phyloP scores from a whole-genome alignment of 2,113 vertebrate genomes.

The Urocitellus parryii region DNA sequence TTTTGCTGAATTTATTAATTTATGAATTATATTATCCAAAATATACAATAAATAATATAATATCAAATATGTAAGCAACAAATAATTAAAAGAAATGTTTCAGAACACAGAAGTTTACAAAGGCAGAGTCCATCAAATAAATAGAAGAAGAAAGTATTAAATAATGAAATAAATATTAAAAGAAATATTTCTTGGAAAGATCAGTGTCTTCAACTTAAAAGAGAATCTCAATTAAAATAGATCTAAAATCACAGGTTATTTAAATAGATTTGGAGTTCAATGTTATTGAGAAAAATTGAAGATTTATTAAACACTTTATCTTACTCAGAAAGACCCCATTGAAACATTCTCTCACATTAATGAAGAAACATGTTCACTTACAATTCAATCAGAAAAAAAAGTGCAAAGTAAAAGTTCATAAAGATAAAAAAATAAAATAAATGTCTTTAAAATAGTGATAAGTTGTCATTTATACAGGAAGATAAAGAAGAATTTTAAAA shows the following conservation, averaged over 20 bases:
- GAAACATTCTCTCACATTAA: not conserved
- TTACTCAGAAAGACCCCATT: not conserved
- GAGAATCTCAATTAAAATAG: not conserved
- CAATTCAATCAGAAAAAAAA: not conserved
- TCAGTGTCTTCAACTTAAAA: not conserved
- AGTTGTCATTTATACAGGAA: not conserved
- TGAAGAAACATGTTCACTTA: not conserved
- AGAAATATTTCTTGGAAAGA: not conserved
- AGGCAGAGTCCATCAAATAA: not conserved
- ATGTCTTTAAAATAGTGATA: not conserved
- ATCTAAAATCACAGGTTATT: slow-evolving; percentile 9
- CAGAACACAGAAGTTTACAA: not conserved
- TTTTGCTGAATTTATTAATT: not conserved
- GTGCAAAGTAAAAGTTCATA: not conserved
- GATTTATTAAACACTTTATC: not conserved
- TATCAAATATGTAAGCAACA: not conserved
- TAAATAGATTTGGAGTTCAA: not conserved
- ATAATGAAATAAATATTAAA: not conserved
- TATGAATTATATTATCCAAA: not conserved
- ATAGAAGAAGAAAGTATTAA: not conserved
- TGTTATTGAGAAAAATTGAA: not conserved
- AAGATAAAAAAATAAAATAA: not conserved
- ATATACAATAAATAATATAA: not conserved
- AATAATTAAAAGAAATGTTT: not conserved
- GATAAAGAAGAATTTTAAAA: not conserved